phyloP scores from a whole-genome alignment of 64 coral and sea anemone species.

The Hydrozoanthus tunicans region DNA sequence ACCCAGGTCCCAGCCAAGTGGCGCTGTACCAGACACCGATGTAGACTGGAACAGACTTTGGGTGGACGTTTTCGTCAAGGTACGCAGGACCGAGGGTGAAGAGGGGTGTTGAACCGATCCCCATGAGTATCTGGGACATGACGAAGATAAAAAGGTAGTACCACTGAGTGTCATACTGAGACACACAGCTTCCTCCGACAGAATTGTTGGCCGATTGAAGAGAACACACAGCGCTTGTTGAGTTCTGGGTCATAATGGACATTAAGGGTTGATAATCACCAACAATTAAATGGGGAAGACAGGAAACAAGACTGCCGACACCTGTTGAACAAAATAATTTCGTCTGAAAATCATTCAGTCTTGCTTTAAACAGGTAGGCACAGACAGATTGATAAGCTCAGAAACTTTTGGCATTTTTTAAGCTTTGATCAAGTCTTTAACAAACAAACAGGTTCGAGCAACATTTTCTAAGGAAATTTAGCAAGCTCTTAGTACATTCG shows the following conservation, averaged over 20 bases:
- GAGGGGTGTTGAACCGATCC: constrained; percentile 69
- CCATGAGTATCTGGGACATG: constrained; percentile 77
- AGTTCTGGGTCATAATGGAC: neutral
- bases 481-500: too few relatives aligned
- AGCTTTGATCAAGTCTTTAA: too few relatives aligned
- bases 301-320: neutral
- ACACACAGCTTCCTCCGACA: constrained; percentile 8
- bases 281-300: constrained; percentile 17
- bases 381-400: too few relatives aligned
- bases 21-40: constrained; percentile 44
- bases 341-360: too few relatives aligned
- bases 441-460: too few relatives aligned
- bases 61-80: constrained; percentile 84
- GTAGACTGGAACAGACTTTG: constrained; percentile 31
- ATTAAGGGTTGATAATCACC: neutral
- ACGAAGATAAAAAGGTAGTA: constrained; percentile 66
- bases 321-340: neutral
- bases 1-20: constrained; percentile 62
- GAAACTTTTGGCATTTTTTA: too few relatives aligned
- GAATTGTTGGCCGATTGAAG: neutral
- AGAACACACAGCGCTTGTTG: neutral
- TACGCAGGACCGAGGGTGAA: constrained; percentile 77
- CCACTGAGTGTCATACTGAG: constrained; percentile 27
- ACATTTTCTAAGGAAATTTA: too few relatives aligned
- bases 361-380: too few relatives aligned